phyloP scores from a whole-genome alignment of 2,888 invertebrate genomes.

The Operophtera brumata region DNA sequence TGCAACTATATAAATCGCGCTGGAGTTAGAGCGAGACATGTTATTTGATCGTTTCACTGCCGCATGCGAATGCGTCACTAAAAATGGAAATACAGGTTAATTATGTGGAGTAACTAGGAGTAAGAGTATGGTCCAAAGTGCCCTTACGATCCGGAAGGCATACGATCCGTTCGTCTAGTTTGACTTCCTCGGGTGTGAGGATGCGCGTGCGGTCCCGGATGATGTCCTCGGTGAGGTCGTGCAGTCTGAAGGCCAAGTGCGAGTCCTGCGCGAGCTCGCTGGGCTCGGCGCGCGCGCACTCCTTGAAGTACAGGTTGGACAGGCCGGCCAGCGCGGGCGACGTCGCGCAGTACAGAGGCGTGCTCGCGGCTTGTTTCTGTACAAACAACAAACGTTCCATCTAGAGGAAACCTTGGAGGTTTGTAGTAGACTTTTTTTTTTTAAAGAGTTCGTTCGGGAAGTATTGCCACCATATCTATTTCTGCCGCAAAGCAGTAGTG shows the following conservation, averaged over 20 bases:
- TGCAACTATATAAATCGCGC: too few species aligned
- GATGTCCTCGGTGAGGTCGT: constrained; percentile 53
- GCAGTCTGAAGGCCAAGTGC: constrained; percentile 59
- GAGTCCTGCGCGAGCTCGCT: constrained; percentile 62
- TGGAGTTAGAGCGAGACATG: too few species aligned
- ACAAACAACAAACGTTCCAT: constrained; percentile 33
- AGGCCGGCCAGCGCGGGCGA: constrained; percentile 88
- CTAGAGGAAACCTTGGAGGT: too few species aligned
- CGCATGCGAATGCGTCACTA: too few species aligned
- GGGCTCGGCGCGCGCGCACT: constrained; percentile 86
- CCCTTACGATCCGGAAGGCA: constrained; percentile 32
- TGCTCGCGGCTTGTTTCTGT: constrained; percentile 95
- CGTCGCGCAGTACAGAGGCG: constrained; percentile 92
- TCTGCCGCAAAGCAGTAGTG: too few species aligned
- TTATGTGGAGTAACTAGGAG: constrained; percentile 43
- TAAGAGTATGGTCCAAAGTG: constrained; percentile 38
- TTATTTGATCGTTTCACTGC: too few species aligned
- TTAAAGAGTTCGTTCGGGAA: too few species aligned
- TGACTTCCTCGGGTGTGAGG: constrained; percentile 24
- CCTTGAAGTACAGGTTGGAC: constrained; percentile 94
- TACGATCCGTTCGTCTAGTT: constrained; percentile 12
- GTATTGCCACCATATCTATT: too few species aligned
- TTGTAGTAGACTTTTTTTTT: too few species aligned
- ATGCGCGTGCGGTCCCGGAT: constrained; percentile 41
- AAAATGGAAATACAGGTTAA: too few species aligned